phyloP scores from a whole-genome alignment of 2,888 invertebrate species.

The Mesodorylaimus sp. region DNA sequence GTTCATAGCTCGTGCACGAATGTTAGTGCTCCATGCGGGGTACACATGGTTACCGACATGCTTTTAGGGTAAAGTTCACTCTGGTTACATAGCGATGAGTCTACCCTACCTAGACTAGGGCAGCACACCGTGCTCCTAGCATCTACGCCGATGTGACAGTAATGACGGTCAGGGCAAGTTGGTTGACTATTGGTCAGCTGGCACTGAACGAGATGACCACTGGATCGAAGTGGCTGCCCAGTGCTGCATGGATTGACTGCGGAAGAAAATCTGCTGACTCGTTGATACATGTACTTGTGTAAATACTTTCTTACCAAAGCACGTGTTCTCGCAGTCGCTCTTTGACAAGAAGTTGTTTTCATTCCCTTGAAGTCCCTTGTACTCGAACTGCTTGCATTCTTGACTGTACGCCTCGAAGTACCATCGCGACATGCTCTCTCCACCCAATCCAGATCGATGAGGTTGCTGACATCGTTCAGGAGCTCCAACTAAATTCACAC shows the following conservation, averaged over 20 bases:
- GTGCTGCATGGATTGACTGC: conserved; percentile 10
- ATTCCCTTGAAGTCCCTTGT: conserved; percentile 22
- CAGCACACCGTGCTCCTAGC: conserved; percentile 9
- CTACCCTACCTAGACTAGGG: not conserved
- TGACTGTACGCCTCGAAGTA: conserved; percentile 19
- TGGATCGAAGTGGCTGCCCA: conserved; percentile 6
- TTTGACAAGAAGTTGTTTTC: conserved; percentile 20
- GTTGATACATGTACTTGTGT: not conserved
- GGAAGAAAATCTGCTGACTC: not conserved
- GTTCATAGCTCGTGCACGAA: not conserved
- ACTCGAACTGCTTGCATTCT: conserved; percentile 21
- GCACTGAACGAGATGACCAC: not conserved
- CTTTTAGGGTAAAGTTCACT: not conserved
- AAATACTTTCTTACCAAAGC: conserved; percentile 12
- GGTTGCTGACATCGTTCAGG: conserved; percentile 6
- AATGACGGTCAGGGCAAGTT: conserved; percentile 1
- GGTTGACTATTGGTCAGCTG: not conserved
- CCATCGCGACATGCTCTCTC: conserved; percentile 16
- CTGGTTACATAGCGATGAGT: not conserved
- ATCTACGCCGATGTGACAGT: conserved; percentile 5
- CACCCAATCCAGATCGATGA: conserved; percentile 2
- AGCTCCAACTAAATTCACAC: conserved; percentile 1
- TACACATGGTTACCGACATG: not conserved
- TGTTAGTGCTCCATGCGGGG: not conserved
- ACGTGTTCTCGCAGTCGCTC: conserved; percentile 17